Base-by-base conservation (phyloP, 2,888 invertebrate species). In the Lissonota sp. region DNA sequence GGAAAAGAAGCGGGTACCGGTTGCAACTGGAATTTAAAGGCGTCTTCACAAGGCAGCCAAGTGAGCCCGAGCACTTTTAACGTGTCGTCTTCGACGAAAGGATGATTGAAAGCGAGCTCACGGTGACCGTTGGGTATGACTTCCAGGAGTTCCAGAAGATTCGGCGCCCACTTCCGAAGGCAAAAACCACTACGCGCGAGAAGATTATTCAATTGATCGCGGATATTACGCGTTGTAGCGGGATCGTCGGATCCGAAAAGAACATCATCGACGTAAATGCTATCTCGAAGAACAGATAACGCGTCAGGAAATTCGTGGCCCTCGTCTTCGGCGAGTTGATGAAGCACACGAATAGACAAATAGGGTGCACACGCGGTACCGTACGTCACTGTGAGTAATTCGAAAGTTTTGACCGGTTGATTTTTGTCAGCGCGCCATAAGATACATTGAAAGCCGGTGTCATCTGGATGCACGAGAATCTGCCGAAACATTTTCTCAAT, bases 211-310 rank as follows among this genome's bases (percentile, higher is more conserved):
- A 75, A 14, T 14, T 75, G 60, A 0, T 5, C 0, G 4, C 63
- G 40, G 6, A 60, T 1, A 0, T 60, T 0, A 4, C 1, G 8
- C 0, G 58, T 62, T 0, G 53, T 5, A 0, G n/a, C 0, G 4
- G 8, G 49, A 5, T 42, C 51, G 42, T 71, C 14, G 0, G 82
- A 75, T 7, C 82, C 82, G 16, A 76, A 73, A 0, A 79, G 26
- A 0, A 76, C 70, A 44, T 84, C 80, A 26, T 84, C 75, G 1
- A 89, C 84, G 39, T 89, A 89, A 26, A 85, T 81, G 26, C 87
- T 83, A 0, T 80, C 40, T 0, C 49, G 16, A 5, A 87, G 6
- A 4, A 70, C 73, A 12, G 55, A 7, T 0, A 84, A 69, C 5
- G 86, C 86, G 3, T 40, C 6, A 0, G 88, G 87, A 10, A 67